Base-by-base conservation (phyloP, 2,888 invertebrate genomes). In the Ariolimax columbianus region DNA sequence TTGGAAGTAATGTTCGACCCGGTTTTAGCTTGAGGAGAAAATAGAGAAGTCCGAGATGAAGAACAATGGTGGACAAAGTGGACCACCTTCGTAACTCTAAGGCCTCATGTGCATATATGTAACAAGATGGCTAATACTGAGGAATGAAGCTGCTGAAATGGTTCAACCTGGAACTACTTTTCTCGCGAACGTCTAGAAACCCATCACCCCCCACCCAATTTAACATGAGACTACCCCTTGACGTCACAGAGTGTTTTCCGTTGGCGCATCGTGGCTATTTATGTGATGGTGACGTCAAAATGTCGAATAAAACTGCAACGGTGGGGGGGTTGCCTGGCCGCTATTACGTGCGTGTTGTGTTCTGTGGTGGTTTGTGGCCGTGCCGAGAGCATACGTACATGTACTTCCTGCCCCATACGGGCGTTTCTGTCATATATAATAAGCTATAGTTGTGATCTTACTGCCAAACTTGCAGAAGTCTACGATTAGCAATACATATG, bases 191-290 rank as follows among this genome's bases (percentile, higher is more conserved):
- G 0, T 51, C 19, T 40, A 23, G n/a, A n/a, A 26, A 63, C 47
- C 51, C 30, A 19, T 14, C 47, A 17, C 80, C 80, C 80, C 68
- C 47, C 51, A 66, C 47, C 68, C 47, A 70, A 80, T 80, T 80
- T 30, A 43, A 68, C 19, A 70, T 80, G 80, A 80, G 80, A 17
- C 80, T 26, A 17, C 68, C 80, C 75, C 63, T 75, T 86, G 86
- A 86, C 86, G 86, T 86, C 86, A 86, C 86, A 63, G 80, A 80
- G 86, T 80, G 83, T 83, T 86, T 86, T 86, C 86, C 86, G 83
- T 80, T 83, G 83, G 86, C 83, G 83, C 80, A 80, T 82, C 77
- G 78, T 82, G 82, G 82, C 86, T 86, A 86, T 86, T 86, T 86
- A 86, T 80, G 80, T 78, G 77, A 68, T 72, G 40, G 85, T 85